Evolutionary conservation across 2,113 vertebrate genomes (phyloP).

Genomic region (Centrocercus urophasianus): DNA sequence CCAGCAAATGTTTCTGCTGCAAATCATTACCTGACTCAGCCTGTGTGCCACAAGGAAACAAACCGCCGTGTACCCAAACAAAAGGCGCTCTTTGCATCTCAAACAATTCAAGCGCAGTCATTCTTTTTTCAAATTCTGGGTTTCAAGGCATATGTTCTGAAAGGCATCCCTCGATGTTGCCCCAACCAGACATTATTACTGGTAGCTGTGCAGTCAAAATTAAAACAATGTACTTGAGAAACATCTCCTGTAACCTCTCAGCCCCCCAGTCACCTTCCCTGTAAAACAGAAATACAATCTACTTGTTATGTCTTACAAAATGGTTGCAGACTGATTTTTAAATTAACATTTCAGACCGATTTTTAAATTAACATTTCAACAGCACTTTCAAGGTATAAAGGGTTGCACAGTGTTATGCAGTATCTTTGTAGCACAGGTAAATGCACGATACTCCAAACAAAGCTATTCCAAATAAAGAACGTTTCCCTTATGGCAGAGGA

Average conservation of each 20-base stretch:
- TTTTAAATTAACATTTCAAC: not conserved
- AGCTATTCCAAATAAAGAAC: not conserved
- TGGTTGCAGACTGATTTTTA: not conserved
- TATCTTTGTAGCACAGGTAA: not conserved
- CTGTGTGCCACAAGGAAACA: not conserved
- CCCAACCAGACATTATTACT: fast-evolving
- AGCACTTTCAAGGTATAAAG: not conserved
- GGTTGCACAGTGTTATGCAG: not conserved
- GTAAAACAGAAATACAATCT: not conserved
- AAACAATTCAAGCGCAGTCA: not conserved
- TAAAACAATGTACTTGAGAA: not conserved
- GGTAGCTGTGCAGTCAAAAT: not conserved
- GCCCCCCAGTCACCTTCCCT: not conserved
- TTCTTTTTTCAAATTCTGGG: not conserved
- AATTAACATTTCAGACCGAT: not conserved
- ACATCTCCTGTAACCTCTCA: not conserved
- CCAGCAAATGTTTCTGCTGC: not conserved
- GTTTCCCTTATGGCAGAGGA: not conserved
- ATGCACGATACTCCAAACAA: not conserved
- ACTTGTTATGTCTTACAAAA: not conserved
- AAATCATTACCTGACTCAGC: not conserved
- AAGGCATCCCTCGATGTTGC: not conserved
- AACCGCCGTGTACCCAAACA: not conserved
- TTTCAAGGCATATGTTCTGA: not conserved
- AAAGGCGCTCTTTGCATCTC: not conserved